Conservation (phyloP, 2,113 vertebrate genomes). For the Pteropus alecto region DNA sequence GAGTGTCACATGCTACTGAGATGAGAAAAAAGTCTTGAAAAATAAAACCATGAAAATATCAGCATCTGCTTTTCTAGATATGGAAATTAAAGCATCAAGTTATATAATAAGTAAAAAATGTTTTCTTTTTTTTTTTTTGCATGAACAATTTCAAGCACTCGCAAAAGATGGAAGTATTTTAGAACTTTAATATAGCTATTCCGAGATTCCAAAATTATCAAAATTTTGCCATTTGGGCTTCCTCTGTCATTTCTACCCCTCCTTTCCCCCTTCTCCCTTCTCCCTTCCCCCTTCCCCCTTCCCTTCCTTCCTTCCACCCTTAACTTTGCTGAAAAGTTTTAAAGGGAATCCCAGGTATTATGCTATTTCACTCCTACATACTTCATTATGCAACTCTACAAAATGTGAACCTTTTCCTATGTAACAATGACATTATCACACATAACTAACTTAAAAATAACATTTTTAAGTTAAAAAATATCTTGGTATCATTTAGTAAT, state of each 20-base stretch:
- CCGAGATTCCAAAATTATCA: background rate
- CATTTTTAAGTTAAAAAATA: background rate
- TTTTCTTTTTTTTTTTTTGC: background rate
- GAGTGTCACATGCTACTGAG: background rate
- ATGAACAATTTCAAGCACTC: background rate
- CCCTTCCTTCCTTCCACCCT: background rate
- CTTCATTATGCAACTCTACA: background rate
- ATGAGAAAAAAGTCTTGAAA: background rate
- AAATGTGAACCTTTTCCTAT: background rate
- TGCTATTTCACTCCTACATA: background rate
- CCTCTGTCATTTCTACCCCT: background rate
- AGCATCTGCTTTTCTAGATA: conserved; percentile 5
- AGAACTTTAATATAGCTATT: background rate
- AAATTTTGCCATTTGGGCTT: background rate
- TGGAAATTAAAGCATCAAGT: background rate
- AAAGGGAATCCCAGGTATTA: background rate
- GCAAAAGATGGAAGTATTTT: background rate
- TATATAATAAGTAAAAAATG: background rate
- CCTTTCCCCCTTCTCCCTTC: background rate
- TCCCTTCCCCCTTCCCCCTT: background rate
- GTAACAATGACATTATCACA: background rate
- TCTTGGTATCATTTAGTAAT: background rate
- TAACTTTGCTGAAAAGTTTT: background rate
- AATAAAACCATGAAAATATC: background rate
- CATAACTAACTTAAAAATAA: background rate